phyloP scores from a whole-genome alignment of 1,140 invertebrate species.

The Drosophila asahinai region DNA sequence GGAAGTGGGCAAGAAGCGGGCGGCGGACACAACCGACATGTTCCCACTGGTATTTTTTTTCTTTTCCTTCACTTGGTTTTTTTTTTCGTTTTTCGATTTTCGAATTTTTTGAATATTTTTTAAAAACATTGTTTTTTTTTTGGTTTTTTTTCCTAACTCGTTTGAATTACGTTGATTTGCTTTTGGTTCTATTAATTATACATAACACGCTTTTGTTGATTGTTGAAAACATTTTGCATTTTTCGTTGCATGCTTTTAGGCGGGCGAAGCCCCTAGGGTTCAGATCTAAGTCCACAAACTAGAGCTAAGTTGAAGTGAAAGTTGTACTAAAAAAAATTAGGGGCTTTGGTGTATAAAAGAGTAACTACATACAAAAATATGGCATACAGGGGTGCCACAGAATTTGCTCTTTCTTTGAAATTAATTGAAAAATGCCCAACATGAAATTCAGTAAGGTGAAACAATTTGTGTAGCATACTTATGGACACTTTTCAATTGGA shows the following conservation, averaged over 20 bases:
- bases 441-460: neutral
- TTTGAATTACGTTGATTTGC: slow-evolving; percentile 20
- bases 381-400: neutral
- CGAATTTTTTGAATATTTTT: slow-evolving; percentile 6
- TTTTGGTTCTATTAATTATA: slow-evolving; percentile 12
- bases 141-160: slow-evolving; percentile 25
- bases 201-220: slow-evolving; percentile 28
- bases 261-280: neutral
- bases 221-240: slow-evolving; percentile 27
- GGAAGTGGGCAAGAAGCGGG: slow-evolving; percentile 93
- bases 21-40: slow-evolving; percentile 89
- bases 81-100: slow-evolving; percentile 35
- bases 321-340: neutral
- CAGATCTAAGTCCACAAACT: neutral
- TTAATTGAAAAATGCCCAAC: neutral
- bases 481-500: neutral
- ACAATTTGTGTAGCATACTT: neutral
- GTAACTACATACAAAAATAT: neutral
- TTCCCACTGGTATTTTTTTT: slow-evolving; percentile 91
- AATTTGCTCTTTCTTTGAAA: neutral
- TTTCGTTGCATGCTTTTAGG: slow-evolving; percentile 45
- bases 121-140: slow-evolving; percentile 17
- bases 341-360: neutral
- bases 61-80: slow-evolving; percentile 38
- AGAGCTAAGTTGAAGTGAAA: slow-evolving; percentile 11